Evolutionary conservation across 1,140 invertebrate species (phyloP).

Genomic region (Drosophila quadrilineata): DNA sequence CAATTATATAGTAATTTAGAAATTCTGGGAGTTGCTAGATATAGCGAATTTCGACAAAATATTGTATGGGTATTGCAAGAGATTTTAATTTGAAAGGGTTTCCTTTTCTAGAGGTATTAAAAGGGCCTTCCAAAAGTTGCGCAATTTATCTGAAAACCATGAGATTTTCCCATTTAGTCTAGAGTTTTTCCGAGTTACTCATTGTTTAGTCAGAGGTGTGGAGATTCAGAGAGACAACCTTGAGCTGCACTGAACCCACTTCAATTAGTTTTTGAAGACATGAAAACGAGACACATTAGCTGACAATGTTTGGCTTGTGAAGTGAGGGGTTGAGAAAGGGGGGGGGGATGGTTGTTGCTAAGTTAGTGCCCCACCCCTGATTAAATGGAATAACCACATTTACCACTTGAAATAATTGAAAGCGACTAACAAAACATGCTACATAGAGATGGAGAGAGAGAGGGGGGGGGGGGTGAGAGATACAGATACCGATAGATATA

Average conservation of each 20-base stretch:
- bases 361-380: constrained; percentile 51
- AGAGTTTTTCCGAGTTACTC: background rate
- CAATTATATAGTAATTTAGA: too few species aligned
- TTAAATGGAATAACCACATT: constrained; percentile 79
- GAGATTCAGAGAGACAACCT: constrained; percentile 39
- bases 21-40: too few species aligned
- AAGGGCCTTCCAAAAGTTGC: too few species aligned
- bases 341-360: background rate
- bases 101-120: too few species aligned
- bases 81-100: too few species aligned
- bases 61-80: too few species aligned
- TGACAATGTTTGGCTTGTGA: constrained; percentile 57
- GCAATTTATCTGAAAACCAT: too few species aligned
- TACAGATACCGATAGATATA: background rate
- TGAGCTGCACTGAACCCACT: constrained; percentile 47
- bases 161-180: too few species aligned
- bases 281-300: constrained; percentile 56
- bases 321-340: too few species aligned
- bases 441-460: constrained; percentile 11
- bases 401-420: constrained; percentile 73
- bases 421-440: constrained; percentile 36
- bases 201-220: constrained; percentile 9
- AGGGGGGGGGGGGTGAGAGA: constrained; percentile 4
- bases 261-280: constrained; percentile 53
- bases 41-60: too few species aligned